Evolutionary conservation across 2,797 vertebrate genomes (phyloP).

Genomic region (Hippoglossus hippoglossus): DNA sequence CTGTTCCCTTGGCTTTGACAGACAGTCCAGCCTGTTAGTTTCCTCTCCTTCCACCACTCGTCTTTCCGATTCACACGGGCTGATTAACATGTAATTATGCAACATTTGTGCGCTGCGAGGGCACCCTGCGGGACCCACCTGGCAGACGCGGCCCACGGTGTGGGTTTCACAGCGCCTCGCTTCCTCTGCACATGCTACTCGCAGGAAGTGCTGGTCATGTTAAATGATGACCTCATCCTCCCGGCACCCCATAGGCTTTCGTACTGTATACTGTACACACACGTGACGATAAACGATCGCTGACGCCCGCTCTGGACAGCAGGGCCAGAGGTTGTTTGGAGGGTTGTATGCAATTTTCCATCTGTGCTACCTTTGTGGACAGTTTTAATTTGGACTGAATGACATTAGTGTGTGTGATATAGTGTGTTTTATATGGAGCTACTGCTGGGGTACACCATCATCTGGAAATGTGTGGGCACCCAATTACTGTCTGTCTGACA

Average conservation of each 20-base stretch:
- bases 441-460: background rate
- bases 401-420: slow-evolving; percentile 5
- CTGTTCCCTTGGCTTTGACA: slow-evolving; percentile 51
- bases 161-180: slow-evolving; percentile 62
- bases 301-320: slow-evolving; percentile 37
- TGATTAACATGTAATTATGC: slow-evolving; percentile 78
- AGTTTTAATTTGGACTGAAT: background rate
- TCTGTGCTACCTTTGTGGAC: slow-evolving; percentile 26
- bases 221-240: slow-evolving; percentile 68
- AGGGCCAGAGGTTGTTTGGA: slow-evolving; percentile 11
- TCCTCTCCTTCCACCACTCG: slow-evolving; percentile 28
- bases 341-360: slow-evolving; percentile 38
- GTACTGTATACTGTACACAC: slow-evolving; percentile 33
- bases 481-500: slow-evolving; percentile 12
- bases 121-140: slow-evolving; percentile 69
- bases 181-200: slow-evolving; percentile 74
- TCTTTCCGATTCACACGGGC: slow-evolving; percentile 47
- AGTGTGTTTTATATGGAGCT: slow-evolving; percentile 3
- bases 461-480: background rate
- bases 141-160: slow-evolving; percentile 46
- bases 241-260: background rate
- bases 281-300: slow-evolving; percentile 21
- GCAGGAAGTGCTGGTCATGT: slow-evolving; percentile 61
- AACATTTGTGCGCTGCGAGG: slow-evolving; percentile 78
- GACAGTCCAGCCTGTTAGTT: slow-evolving; percentile 46